Percentiles rank a stretch among this genome's conserved stretches.
phyloP scores from a whole-genome alignment of 1,140 invertebrate species.

The Atopsyche davidsoni region DNA sequence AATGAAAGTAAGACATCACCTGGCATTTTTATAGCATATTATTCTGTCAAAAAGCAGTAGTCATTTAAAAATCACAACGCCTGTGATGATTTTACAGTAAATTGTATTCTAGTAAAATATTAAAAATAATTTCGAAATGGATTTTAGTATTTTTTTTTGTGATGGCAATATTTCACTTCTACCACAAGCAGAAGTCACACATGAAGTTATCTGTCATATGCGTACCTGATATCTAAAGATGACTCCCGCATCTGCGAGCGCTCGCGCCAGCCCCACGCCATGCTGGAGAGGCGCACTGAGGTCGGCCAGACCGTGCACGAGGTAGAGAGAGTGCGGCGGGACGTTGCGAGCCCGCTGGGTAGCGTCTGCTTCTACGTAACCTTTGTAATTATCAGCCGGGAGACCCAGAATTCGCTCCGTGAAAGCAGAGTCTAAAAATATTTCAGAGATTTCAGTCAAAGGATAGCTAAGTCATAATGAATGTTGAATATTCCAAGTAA shows the following conservation, averaged over 20 bases:
- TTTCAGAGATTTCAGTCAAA: neutral
- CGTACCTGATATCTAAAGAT: constrained; percentile 85
- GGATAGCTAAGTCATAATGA: no score
- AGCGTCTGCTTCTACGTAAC: constrained; percentile 87
- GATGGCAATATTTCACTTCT: no score
- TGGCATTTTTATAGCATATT: no score
- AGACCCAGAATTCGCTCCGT: constrained; percentile 87
- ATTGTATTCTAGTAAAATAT: no score
- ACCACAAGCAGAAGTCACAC: neutral
- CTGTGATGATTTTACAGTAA: no score
- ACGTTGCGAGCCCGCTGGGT: constrained; percentile 80
- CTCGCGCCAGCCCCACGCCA: constrained; percentile 78
- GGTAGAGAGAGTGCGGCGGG: constrained; percentile 76
- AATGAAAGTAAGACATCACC: neutral
- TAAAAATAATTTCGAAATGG: no score
- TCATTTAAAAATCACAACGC: neutral
- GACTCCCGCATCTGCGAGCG: constrained; percentile 77
- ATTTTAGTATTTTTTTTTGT: no score
- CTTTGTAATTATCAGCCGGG: constrained; percentile 84
- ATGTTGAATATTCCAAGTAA: no score
- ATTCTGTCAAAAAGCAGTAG: neutral
- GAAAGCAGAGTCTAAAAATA: constrained; percentile 78
- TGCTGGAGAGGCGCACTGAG: constrained; percentile 90
- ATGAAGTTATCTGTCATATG: neutral
- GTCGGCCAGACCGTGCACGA: constrained; percentile 86